These are phyloP conservation scores for Drosophila trichaetosa DNA, from an alignment of 2,888 invertebrate species.

Conservation along the genomic window DNA sequence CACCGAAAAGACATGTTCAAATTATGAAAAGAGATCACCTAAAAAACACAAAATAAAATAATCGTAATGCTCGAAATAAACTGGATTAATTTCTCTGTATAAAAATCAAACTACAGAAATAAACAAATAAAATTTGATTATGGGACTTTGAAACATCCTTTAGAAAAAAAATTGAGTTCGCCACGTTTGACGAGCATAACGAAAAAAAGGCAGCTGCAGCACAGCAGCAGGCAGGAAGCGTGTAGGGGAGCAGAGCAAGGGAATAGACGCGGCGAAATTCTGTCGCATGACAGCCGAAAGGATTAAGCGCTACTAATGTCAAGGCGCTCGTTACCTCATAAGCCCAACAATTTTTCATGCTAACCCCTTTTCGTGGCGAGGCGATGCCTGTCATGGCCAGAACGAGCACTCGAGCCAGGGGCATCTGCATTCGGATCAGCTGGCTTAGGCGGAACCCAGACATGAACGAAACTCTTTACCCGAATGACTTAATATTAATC, in stretches of 20 bases:
- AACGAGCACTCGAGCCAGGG: not conserved
- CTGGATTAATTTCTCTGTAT: not conserved
- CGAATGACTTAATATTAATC: conserved; percentile 72
- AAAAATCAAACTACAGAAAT: not conserved
- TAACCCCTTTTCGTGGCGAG: conserved; percentile 32
- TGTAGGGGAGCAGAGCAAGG: not conserved
- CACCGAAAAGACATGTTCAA: not conserved
- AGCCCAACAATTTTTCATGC: conserved; percentile 65
- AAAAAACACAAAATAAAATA: not conserved
- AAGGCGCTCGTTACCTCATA: conserved; percentile 36
- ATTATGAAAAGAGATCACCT: not conserved
- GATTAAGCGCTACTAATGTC: conserved; percentile 63
- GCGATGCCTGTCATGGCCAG: conserved; percentile 20
- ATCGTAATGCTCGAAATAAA: not conserved
- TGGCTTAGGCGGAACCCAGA: conserved; percentile 31
- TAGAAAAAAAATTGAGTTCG: conserved; percentile 1
- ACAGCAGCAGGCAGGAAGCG: conserved; percentile 26
- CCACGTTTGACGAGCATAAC: conserved; percentile 5
- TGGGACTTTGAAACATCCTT: not conserved
- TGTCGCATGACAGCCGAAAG: conserved; percentile 56
- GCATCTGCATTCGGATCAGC: conserved; percentile 31
- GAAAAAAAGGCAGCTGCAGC: conserved; percentile 38
- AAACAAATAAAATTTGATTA: not conserved
- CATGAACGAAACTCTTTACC: conserved; percentile 37
- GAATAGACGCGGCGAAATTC: conserved; percentile 3